phyloP scores from a whole-genome alignment of 1,140 invertebrate species.

The Diuraphis noxia region DNA sequence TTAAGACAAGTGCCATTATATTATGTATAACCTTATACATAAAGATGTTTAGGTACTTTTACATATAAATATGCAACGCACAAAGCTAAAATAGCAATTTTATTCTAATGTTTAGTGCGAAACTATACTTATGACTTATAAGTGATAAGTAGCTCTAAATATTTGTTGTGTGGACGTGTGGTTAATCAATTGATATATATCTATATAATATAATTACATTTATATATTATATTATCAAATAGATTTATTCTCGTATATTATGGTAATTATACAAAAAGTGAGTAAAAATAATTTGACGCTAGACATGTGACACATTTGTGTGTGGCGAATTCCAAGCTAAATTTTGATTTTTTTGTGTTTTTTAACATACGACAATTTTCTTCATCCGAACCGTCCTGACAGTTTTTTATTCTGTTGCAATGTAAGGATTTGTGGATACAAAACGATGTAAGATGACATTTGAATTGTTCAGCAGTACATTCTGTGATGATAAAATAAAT shows the following conservation, averaged over 20 bases:
- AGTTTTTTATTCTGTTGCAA: conserved; percentile 59
- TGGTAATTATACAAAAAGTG: neutral
- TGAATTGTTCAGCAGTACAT: conserved; percentile 33
- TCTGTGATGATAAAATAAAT: conserved; percentile 25
- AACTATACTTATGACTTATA: neutral
- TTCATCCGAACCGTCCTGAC: conserved; percentile 59
- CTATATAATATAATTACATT: too few relatives aligned
- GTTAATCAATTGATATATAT: neutral
- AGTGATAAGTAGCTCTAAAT: neutral
- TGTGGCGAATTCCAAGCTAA: neutral
- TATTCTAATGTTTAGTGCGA: neutral
- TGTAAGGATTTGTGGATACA: conserved; percentile 55
- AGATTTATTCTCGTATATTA: neutral
- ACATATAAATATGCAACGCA: neutral
- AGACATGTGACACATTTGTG: neutral
- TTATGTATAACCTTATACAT: neutral
- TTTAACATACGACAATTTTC: conserved; percentile 53
- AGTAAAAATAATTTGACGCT: neutral
- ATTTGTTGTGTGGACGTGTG: neutral
- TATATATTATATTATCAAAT: neutral
- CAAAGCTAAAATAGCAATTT: neutral
- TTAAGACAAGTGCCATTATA: neutral
- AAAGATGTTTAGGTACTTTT: neutral
- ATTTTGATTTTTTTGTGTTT: neutral
- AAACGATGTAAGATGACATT: neutral